A percentile compares a stretch with the other conserved stretches of the same genome.
phyloP scores from a whole-genome alignment of 2,888 invertebrate genomes.

The Eristalis intricaria region DNA sequence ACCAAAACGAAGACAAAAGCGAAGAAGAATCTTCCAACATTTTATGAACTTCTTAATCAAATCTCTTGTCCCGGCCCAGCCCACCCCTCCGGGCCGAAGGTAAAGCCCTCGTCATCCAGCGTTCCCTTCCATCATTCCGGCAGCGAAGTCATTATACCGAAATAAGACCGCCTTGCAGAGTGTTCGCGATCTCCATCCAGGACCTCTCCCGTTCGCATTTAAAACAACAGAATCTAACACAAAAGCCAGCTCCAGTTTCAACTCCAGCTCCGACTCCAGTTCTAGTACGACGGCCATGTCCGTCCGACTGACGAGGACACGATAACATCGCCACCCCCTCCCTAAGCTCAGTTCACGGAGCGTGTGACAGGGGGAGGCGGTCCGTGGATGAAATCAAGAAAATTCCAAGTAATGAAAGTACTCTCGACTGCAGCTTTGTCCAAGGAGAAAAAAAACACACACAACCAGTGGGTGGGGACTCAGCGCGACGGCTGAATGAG shows the following conservation, averaged over 20 bases:
- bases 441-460: conserved; percentile 13
- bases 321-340: neutral
- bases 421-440: conserved; percentile 41
- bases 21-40: conserved; percentile 4
- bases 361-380: neutral
- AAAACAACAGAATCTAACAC: conserved; percentile 64
- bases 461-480: neutral
- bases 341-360: neutral
- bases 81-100: neutral
- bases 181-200: neutral
- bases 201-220: conserved; percentile 20
- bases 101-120: conserved; percentile 30
- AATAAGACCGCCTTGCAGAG: conserved; percentile 18
- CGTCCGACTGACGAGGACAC: neutral
- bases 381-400: conserved; percentile 61
- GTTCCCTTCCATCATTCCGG: conserved; percentile 30
- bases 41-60: conserved; percentile 54
- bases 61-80: conserved; percentile 37
- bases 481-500: neutral
- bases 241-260: conserved; percentile 45
- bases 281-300: neutral
- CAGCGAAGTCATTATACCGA: conserved; percentile 62
- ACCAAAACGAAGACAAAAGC: neutral
- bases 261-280: conserved; percentile 4
- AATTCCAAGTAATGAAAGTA: conserved; percentile 60